Evolutionary conservation across 53 echinoderm and acorn worm genomes (phyloP), one percentile per base, ranked within the genome.

Genomic region (Echinarachnius parma): DNA sequence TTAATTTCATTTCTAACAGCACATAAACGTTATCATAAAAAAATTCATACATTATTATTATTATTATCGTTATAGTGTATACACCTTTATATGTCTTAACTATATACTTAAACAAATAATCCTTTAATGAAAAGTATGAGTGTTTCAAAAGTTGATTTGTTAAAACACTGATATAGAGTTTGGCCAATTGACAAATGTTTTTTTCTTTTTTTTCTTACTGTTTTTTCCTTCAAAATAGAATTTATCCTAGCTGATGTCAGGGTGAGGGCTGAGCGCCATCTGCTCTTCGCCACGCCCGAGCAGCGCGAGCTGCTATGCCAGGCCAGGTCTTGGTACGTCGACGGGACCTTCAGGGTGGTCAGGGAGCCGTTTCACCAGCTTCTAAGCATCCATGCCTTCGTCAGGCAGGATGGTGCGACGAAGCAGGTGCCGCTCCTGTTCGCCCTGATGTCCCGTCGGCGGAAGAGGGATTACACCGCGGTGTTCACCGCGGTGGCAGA

Each of bases 331-430:
- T 86, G 80, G 80, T 86, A 80, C 50, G 20, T 80, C 3, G 80
- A 80, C 65, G 86, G 80, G 28, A 86, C 80, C 2, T 86, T 86
- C 30, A 80, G 79, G 48, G 64, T 86, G 16, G 86, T 86, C 0
- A 27, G 44, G 34, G 31, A 31, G 15, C 80, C 86, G 13, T 85
- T 85, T 56, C 22, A 22, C 29, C 86, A 85, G 29, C 75, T 80
- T 1, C 28, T 86, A 0, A 33, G 46, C 2, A 47, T 86, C 13
- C 86, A 86, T 39, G 33, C 31, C 10, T 80, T 86, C 52, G 63
- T 86, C 18, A 53, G 53, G 23, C 59, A 62, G 62, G 74, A 61
- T 27, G 69, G 44, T 15, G 28, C 9, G 21, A 54, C 55, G 13
- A 83, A 83, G 42, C 83, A 83, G 50, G 59, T 83, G 21, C 83